Base-by-base conservation (phyloP, 2,113 vertebrate species). In the Neolamprologus cancellatus region DNA sequence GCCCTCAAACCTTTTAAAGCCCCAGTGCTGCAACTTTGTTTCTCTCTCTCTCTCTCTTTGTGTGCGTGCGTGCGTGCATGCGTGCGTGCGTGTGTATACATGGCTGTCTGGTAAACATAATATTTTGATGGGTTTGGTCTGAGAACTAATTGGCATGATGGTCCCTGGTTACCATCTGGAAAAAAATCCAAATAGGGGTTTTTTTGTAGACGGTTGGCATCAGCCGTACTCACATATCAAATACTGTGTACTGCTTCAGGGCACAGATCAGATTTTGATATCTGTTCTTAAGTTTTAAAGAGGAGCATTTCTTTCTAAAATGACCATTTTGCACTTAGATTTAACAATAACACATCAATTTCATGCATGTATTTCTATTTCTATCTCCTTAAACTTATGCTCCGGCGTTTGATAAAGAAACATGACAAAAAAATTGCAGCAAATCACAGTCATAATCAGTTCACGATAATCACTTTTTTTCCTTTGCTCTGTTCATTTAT, bases 1-100 rank as follows among this genome's bases (percentile, higher is more conserved):
- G 41, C 69, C 15, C 39, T 6, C 69, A 28, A 28, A 46, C 69
- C 9, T 17, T 76, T 76, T 76, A 48, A 48, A 1, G 6, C 23
- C 23, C 23, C 41, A 12, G 69, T 76, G 25, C 15, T 7, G 14
- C 14, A 57, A 9, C 54, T 57, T 9, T 57, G 54, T 57, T 17
- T 5, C 25, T 15, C 23, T 55, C 52, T 54, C 50, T 55, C 23
- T 55, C 23, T 41, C 39, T 11, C 3, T 46, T 1, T 46, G 5
- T 17, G 5, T 25, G 13, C 3, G 7, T 17, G 36, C 1, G 2
- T 20, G 6, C 4, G 4, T 11, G 30, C n/a, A 0, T 44, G n/a
- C 5, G 0, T 36, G 32, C 12, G 3, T 14, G 34, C 0, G 5
- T 41, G 23, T 1, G 3, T 74, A 7, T 4, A 10, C 14, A 18